A percentile compares a stretch with the other conserved stretches of the same genome.
Conservation (phyloP, 2,797 vertebrate species). For the Molossus molossus region DNA sequence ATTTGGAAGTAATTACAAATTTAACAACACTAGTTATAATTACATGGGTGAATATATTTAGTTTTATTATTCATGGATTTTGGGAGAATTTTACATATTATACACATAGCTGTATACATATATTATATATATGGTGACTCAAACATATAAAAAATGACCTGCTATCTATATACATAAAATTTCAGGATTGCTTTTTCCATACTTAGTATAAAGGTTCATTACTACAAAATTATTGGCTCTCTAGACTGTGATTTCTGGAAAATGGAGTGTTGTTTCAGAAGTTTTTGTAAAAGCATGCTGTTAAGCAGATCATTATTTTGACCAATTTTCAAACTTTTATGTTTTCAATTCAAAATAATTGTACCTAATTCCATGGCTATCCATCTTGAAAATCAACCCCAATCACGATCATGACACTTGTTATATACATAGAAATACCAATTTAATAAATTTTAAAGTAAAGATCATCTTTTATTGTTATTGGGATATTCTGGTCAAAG, state of each 20-base stretch:
- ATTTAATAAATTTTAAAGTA: slow-evolving; percentile 51
- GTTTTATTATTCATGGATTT: slow-evolving; percentile 75
- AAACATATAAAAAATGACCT: slow-evolving; percentile 73
- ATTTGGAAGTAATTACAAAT: slow-evolving; percentile 70
- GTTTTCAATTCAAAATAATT: slow-evolving; percentile 64
- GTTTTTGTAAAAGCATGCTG: slow-evolving; percentile 48
- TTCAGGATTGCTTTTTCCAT: slow-evolving; percentile 67
- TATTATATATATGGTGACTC: background rate
- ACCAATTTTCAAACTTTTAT: slow-evolving; percentile 55
- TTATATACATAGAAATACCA: slow-evolving; percentile 43
- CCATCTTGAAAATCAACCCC: slow-evolving; percentile 56
- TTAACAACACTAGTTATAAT: slow-evolving; percentile 66
- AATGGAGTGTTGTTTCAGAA: slow-evolving; percentile 63
- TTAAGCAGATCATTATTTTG: slow-evolving; percentile 34
- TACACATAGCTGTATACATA: slow-evolving; percentile 19
- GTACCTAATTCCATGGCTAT: slow-evolving; percentile 59
- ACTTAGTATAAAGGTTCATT: slow-evolving; percentile 71
- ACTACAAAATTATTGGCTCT: slow-evolving; percentile 68
- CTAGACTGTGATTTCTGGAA: slow-evolving; percentile 60
- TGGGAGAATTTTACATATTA: slow-evolving; percentile 73
- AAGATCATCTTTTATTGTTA: slow-evolving; percentile 30
- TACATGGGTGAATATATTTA: slow-evolving; percentile 61
- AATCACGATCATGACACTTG: slow-evolving; percentile 44
- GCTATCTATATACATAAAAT: slow-evolving; percentile 69
- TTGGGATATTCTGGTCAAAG: slow-evolving; percentile 49